Conservation (phyloP, 2,797 vertebrate genomes). For the Hydrolagus colliei region DNA sequence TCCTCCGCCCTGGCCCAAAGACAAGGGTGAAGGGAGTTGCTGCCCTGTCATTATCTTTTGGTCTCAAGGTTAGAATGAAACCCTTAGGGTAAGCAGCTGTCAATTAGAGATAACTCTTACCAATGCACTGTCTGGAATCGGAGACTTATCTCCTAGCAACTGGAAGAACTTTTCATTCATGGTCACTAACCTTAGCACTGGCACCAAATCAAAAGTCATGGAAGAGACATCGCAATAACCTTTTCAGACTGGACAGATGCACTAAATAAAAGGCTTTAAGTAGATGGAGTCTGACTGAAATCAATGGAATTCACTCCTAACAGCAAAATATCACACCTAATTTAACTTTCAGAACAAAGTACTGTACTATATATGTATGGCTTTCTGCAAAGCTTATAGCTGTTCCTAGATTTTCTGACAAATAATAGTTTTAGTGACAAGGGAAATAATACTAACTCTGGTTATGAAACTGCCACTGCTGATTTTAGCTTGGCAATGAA, state of each 20-base stretch:
- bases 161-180: slow-evolving; percentile 64
- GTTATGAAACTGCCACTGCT: slow-evolving; percentile 16
- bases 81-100: slow-evolving; percentile 95
- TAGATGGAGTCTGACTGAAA: neutral
- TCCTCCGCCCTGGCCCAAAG: slow-evolving; percentile 54
- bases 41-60: slow-evolving; percentile 85
- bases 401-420: neutral
- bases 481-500: neutral
- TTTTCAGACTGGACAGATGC: slow-evolving; percentile 57
- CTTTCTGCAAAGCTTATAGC: neutral
- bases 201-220: slow-evolving; percentile 58
- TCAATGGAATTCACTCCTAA: neutral
- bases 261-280: slow-evolving; percentile 29
- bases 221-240: slow-evolving; percentile 54
- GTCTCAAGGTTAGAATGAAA: slow-evolving; percentile 85
- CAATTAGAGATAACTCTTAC: slow-evolving; percentile 89
- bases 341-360: neutral
- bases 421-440: slow-evolving; percentile 17
- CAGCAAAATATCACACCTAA: neutral
- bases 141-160: slow-evolving; percentile 90
- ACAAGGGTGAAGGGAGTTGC: slow-evolving; percentile 68
- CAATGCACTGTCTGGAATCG: slow-evolving; percentile 71
- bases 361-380: slow-evolving; percentile 6
- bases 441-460: neutral
- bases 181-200: slow-evolving; percentile 56